Percentiles rank a stretch among this genome's conserved stretches.
These are phyloP conservation scores for Pteronotus mesoamericanus DNA, from an alignment of 2,797 vertebrate genomes.

Conservation along the genomic window DNA sequence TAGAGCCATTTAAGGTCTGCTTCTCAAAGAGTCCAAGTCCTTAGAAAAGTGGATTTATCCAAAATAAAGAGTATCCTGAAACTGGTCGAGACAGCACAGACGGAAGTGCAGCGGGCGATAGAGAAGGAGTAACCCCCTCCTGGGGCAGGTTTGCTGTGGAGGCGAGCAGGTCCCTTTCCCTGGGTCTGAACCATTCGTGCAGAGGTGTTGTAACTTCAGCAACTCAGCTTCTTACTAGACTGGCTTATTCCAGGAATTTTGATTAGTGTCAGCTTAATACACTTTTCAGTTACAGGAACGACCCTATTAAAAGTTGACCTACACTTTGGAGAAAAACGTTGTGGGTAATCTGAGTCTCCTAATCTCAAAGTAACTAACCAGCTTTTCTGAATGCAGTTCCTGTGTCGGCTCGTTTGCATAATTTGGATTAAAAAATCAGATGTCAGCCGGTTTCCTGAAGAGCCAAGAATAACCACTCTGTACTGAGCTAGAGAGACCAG, in stretches of 20 bases:
- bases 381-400: not conserved
- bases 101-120: fast-evolving
- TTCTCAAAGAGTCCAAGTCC: not conserved
- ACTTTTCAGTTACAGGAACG: not conserved
- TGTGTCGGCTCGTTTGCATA: not conserved
- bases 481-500: not conserved
- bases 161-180: not conserved
- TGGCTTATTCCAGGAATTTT: not conserved
- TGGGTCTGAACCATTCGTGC: not conserved
- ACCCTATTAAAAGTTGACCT: not conserved
- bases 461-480: not conserved
- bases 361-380: not conserved
- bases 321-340: not conserved
- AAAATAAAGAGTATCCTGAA: not conserved
- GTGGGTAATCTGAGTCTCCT: not conserved
- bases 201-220: not conserved
- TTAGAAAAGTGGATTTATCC: not conserved
- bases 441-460: not conserved
- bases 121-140: not conserved
- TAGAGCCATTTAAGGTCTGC: not conserved
- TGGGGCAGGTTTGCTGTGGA: fast-evolving
- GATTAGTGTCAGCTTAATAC: not conserved
- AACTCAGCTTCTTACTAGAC: not conserved
- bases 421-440: not conserved
- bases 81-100: too few species aligned